Evolutionary conservation across 2,888 invertebrate genomes (phyloP).

Genomic region (Heterodera filipjevi): DNA sequence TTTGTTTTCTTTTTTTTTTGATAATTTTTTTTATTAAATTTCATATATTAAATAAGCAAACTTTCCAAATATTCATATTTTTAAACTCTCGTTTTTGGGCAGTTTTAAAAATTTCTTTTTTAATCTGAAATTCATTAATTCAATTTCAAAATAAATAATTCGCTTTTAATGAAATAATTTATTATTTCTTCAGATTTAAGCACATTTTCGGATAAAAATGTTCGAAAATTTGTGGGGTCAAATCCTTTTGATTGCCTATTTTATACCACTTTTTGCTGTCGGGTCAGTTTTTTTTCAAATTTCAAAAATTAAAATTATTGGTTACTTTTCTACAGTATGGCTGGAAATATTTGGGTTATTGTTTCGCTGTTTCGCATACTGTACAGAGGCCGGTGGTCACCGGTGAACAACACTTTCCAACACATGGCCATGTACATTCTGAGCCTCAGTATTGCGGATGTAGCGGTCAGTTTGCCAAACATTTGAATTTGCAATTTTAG

Average conservation of each 20-base stretch:
- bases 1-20: neutral
- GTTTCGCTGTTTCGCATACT: constrained; percentile 43
- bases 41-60: neutral
- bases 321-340: constrained; percentile 34
- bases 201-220: constrained; percentile 17
- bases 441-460: constrained; percentile 43
- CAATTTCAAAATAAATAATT: too few relatives aligned
- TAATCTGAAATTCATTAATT: too few relatives aligned
- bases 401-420: constrained; percentile 46
- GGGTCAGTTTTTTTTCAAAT: neutral
- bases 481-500: neutral
- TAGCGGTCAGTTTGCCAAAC: constrained; percentile 34
- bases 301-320: neutral
- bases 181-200: neutral
- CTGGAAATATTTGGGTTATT: constrained; percentile 52
- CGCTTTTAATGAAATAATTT: neutral
- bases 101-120: too few relatives aligned
- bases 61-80: too few relatives aligned
- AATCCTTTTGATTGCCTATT: constrained; percentile 38
- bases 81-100: too few relatives aligned
- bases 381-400: constrained; percentile 48
- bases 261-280: constrained; percentile 39
- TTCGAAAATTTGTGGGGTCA: constrained; percentile 34
- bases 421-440: constrained; percentile 52
- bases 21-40: neutral